Percentiles rank a stretch among this genome's conserved stretches.
Conservation (phyloP, 2,888 invertebrate species). For the Caenorhabditis japonica region DNA sequence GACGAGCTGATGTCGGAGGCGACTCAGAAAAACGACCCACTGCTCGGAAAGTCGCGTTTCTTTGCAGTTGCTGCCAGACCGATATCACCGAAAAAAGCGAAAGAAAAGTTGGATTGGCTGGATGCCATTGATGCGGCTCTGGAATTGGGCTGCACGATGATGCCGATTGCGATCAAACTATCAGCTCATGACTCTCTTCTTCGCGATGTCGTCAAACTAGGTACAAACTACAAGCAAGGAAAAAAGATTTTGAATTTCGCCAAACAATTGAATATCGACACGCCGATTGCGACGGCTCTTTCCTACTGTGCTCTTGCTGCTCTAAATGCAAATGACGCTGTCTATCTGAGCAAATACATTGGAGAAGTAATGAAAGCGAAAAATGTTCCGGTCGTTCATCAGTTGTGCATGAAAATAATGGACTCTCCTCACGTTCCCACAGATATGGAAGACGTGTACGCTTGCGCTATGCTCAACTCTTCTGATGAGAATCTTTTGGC, state of each 20-base stretch:
- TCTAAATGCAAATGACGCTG: constrained; percentile 53
- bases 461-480: constrained; percentile 62
- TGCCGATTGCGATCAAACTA: constrained; percentile 57
- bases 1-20: constrained; percentile 58
- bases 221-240: constrained; percentile 60
- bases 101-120: constrained; percentile 51
- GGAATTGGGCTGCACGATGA: constrained; percentile 59
- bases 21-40: constrained; percentile 47
- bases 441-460: constrained; percentile 60
- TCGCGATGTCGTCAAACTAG: constrained; percentile 56
- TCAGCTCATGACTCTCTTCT: constrained; percentile 55
- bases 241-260: constrained; percentile 59
- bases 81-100: constrained; percentile 46
- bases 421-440: constrained; percentile 43
- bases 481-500: constrained; percentile 48
- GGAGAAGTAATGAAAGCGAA: constrained; percentile 60
- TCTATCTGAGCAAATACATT: constrained; percentile 58
- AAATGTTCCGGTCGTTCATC: constrained; percentile 60
- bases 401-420: constrained; percentile 61
- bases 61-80: constrained; percentile 42
- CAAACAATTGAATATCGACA: constrained; percentile 56
- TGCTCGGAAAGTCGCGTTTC: constrained; percentile 50
- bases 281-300: constrained; percentile 62
- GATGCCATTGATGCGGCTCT: constrained; percentile 58
- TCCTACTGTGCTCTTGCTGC: constrained; percentile 62